Evolutionary conservation across 2,797 vertebrate genomes (phyloP), one percentile per base, ranked within the genome.

Genomic region (Myripristis murdjan): DNA sequence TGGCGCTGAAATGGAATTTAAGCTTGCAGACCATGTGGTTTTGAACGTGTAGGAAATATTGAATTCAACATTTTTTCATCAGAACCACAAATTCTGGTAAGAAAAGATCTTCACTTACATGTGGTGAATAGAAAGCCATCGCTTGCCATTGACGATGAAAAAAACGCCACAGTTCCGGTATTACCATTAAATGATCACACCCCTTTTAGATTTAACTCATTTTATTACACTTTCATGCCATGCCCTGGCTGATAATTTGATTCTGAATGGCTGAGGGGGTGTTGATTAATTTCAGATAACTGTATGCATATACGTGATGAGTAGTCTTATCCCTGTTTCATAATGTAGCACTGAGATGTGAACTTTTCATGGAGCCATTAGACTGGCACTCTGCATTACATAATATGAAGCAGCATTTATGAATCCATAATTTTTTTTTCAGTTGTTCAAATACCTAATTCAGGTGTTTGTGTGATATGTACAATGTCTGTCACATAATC

Each of bases 211-310:
- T 87, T 61, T 74, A 70, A 88, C 82, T 72, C 53, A 87, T 83
- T 80, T 70, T 72, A 86, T 84, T 85, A 84, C 58, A 62, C 59
- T 73, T 84, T 87, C 39, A 66, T 31, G 57, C 51, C 54, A 33
- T 20, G 43, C 59, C 47, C 15, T 37, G 46, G 57, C 55, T 77
- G 78, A 84, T 86, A 63, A 78, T 69, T 70, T 8, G 0, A 72
- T 78, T 81, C 51, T 57, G 59, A 51, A 68, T 70, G 70, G 65
- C 82, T 78, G 4, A 31, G 60, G 74, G 81, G 75, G 37, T 76
- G 74, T 72, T 75, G 89, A 88, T 89, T 89, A 79, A 90, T 90
- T 87, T 89, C 59, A 84, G 85, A 92, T 91, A 88, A 73, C 15
- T 1, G 39, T 43, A 69, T 33, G n/a, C n/a, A n/a, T n/a, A n/a